phyloP scores from a whole-genome alignment of 2,888 invertebrate species.

The Slavum lentiscoides region DNA sequence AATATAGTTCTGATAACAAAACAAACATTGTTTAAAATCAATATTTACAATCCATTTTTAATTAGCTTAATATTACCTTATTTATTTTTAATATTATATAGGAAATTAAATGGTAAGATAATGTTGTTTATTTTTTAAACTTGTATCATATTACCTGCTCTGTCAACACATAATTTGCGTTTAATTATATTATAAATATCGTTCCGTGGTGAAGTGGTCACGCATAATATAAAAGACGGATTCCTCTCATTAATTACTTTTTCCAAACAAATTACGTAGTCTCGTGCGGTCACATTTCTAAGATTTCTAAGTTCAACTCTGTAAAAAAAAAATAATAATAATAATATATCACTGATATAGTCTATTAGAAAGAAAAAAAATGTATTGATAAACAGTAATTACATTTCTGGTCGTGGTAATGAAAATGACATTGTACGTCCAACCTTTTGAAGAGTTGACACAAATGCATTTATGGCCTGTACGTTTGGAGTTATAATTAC shows the following conservation, averaged over 20 bases:
- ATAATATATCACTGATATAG: background rate
- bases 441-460: conserved; percentile 60
- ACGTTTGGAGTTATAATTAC: conserved; percentile 59
- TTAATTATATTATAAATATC: conserved; percentile 87
- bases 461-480: conserved; percentile 63
- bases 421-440: conserved; percentile 62
- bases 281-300: conserved; percentile 56
- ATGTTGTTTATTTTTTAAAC: no score
- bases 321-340: background rate
- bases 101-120: no score
- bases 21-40: no score
- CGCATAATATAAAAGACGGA: conserved; percentile 69
- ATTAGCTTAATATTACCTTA: no score
- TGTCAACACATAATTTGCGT: conserved; percentile 77
- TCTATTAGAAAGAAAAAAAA: background rate
- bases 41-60: no score
- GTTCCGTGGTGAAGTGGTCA: conserved; percentile 67
- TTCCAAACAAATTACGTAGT: conserved; percentile 68
- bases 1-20: no score
- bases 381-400: conserved; percentile 37
- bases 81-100: no score
- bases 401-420: conserved; percentile 57
- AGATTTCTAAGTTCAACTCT: background rate
- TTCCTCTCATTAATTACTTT: conserved; percentile 63
- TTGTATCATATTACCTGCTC: conserved; percentile 61